A percentile compares a stretch with the other conserved stretches of the same genome.
These are phyloP conservation scores for Drosophila mimica DNA, from an alignment of 2,888 invertebrate species.

Conservation along the genomic window DNA sequence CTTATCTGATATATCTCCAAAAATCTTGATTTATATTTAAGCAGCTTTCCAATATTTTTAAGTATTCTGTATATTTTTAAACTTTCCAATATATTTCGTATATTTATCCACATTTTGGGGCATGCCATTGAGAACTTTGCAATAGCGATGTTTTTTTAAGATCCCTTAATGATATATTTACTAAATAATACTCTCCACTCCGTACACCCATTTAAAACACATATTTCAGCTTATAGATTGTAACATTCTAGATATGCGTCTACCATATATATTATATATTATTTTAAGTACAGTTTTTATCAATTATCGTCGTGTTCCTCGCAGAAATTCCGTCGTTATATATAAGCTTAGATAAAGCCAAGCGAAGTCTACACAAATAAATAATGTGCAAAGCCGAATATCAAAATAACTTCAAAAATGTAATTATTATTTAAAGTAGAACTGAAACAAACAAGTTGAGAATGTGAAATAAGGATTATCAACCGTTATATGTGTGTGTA, in stretches of 20 bases:
- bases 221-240: conserved; percentile 46
- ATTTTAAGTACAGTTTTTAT: conserved; percentile 57
- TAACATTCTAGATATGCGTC: conserved; percentile 50
- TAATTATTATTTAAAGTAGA: conserved; percentile 21
- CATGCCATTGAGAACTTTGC: conserved; percentile 68
- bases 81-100: not conserved
- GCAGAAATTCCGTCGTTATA: conserved; percentile 81
- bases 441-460: conserved; percentile 22
- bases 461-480: conserved; percentile 48
- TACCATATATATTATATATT: conserved; percentile 52
- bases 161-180: not conserved
- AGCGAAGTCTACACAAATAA: conserved; percentile 6
- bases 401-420: conserved; percentile 12
- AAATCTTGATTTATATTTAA: not conserved
- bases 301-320: conserved; percentile 79
- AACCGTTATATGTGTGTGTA: conserved; percentile 25
- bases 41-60: not conserved
- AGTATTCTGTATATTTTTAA: not conserved
- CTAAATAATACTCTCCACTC: conserved; percentile 6
- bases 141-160: conserved; percentile 33
- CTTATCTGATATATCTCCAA: not conserved
- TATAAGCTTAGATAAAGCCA: conserved; percentile 67
- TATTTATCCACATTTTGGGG: conserved; percentile 3
- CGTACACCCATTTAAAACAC: not conserved
- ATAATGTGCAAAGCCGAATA: conserved; percentile 38